Evolutionary conservation across 2,797 vertebrate species (phyloP).

Genomic region (Dermochelys coriacea): DNA sequence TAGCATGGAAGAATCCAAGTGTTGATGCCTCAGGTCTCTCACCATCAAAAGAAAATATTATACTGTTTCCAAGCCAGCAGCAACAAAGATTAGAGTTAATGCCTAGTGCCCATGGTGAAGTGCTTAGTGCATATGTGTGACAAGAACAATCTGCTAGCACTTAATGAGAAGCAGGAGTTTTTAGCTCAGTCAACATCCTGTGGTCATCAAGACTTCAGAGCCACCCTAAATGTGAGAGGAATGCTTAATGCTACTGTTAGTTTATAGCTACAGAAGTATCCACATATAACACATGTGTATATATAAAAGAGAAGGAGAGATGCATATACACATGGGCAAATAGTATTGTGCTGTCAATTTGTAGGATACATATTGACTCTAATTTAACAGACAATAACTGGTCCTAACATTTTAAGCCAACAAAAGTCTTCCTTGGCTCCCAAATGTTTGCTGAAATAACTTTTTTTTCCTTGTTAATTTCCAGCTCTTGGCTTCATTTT

Average conservation of each 20-base stretch:
- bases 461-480: slow-evolving; percentile 78
- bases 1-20: neutral
- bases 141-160: slow-evolving; percentile 32
- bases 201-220: slow-evolving; percentile 28
- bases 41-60: slow-evolving; percentile 19
- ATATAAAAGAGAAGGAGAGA: slow-evolving; percentile 10
- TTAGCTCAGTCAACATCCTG: neutral
- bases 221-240: slow-evolving; percentile 17
- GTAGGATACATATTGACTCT: slow-evolving; percentile 64
- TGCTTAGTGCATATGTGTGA: slow-evolving; percentile 29
- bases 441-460: slow-evolving; percentile 79
- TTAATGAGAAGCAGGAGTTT: slow-evolving; percentile 48
- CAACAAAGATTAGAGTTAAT: slow-evolving; percentile 44
- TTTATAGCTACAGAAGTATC: slow-evolving; percentile 17
- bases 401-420: slow-evolving; percentile 72
- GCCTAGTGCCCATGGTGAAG: neutral
- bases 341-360: slow-evolving; percentile 32
- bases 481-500: slow-evolving; percentile 76
- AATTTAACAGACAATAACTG: slow-evolving; percentile 76
- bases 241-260: neutral
- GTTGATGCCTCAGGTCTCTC: neutral
- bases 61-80: slow-evolving; percentile 39
- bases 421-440: slow-evolving; percentile 62
- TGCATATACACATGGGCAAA: slow-evolving; percentile 15
- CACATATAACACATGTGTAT: neutral